Conservation (phyloP, 2,797 vertebrate species). For the Yasuhikotakia modesta region DNA sequence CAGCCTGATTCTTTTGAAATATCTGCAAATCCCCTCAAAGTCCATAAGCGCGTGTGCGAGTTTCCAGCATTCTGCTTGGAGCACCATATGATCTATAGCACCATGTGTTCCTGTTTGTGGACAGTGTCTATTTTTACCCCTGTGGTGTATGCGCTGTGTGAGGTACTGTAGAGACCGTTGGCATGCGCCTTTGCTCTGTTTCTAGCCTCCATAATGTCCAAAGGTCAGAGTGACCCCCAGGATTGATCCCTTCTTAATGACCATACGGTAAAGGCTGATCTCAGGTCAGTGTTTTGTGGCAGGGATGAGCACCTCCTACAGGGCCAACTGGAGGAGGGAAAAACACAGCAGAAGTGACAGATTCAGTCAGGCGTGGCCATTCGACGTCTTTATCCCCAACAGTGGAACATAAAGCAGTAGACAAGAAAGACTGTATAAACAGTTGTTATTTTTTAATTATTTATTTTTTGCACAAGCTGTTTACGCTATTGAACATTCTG, state of each 20-base stretch:
- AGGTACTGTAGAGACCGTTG: conserved; percentile 17
- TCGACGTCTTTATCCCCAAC: conserved; percentile 48
- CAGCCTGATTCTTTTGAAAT: neutral
- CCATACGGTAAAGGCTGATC: conserved; percentile 29
- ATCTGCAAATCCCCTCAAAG: neutral
- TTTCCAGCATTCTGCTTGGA: neutral
- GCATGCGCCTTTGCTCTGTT: conserved; percentile 11
- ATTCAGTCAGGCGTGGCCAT: conserved; percentile 46
- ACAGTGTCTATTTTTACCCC: conserved; percentile 35
- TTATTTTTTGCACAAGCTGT: conserved; percentile 7
- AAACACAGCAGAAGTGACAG: conserved; percentile 50
- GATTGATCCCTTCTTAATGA: conserved; percentile 52
- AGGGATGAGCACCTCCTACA: conserved; percentile 24
- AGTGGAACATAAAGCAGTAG: conserved; percentile 2
- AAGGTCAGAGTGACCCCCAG: conserved; percentile 40
- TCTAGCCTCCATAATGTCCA: conserved; percentile 33
- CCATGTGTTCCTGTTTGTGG: neutral
- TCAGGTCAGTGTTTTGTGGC: conserved; percentile 42
- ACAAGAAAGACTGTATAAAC: neutral
- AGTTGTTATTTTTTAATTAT: neutral
- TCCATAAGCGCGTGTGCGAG: neutral
- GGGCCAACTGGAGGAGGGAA: conserved; percentile 24
- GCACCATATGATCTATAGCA: neutral
- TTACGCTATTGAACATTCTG: conserved; percentile 4
- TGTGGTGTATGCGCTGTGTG: neutral